A percentile compares a stretch with the other conserved stretches of the same genome.
phyloP scores from a whole-genome alignment of 2,113 vertebrate genomes.

The Oreochromis spilurus region DNA sequence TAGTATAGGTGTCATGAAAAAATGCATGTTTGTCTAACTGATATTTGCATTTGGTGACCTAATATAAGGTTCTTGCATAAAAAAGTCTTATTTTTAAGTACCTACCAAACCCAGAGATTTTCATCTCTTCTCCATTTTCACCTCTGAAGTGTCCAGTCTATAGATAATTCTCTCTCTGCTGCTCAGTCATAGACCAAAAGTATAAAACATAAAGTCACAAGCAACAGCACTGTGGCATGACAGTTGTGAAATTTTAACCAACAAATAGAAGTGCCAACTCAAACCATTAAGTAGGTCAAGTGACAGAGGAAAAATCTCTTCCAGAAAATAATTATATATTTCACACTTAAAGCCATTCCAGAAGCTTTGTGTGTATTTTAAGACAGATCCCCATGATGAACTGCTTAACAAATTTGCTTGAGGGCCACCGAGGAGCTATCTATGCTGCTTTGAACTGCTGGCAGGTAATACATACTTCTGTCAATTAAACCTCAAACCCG shows the following conservation, averaged over 20 bases:
- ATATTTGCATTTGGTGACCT: background rate
- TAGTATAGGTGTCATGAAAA: background rate
- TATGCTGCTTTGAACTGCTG: slow-evolving; percentile 19
- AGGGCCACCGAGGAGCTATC: background rate
- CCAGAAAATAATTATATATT: slow-evolving; percentile 13
- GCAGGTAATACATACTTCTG: slow-evolving; percentile 17
- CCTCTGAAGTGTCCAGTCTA: background rate
- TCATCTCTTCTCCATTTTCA: background rate
- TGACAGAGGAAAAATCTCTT: background rate
- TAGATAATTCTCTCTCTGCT: background rate
- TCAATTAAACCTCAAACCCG: slow-evolving; percentile 21
- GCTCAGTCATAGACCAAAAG: background rate
- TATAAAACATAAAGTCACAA: background rate
- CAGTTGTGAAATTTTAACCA: background rate
- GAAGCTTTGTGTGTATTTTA: slow-evolving; percentile 27
- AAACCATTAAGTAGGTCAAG: slow-evolving; percentile 39
- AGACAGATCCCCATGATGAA: slow-evolving; percentile 18
- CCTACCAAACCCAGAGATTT: background rate
- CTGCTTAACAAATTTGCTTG: slow-evolving; percentile 22
- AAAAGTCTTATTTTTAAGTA: background rate
- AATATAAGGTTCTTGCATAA: background rate
- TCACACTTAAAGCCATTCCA: slow-evolving; percentile 19
- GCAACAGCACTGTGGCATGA: background rate
- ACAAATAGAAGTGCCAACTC: slow-evolving; percentile 7
- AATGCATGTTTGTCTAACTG: background rate